phyloP scores from a whole-genome alignment of 2,888 invertebrate species.

The Hirtodrosophila duncani region DNA sequence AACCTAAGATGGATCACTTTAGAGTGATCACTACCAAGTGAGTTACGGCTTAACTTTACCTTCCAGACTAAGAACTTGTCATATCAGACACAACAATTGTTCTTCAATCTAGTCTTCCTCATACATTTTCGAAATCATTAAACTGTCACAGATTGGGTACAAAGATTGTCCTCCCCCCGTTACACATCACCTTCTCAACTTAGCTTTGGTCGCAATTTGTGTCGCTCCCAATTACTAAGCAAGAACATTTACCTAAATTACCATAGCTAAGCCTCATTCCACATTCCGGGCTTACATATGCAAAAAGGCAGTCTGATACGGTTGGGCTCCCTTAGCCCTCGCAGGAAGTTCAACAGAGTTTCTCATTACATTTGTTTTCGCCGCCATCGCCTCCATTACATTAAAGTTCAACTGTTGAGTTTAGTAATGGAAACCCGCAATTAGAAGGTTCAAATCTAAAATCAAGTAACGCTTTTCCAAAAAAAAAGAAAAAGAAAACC shows the following conservation, averaged over 20 bases:
- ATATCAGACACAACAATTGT: too few species aligned
- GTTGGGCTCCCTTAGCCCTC: too few species aligned
- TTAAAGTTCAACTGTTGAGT: conserved; percentile 60
- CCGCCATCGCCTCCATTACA: conserved; percentile 26
- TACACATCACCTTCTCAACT: too few species aligned
- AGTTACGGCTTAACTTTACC: too few species aligned
- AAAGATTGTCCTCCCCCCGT: too few species aligned
- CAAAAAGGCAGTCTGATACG: conserved; percentile 4
- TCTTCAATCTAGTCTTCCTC: too few species aligned
- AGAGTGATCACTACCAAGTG: too few species aligned
- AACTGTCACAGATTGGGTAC: too few species aligned
- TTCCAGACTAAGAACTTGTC: too few species aligned
- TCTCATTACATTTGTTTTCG: conserved; percentile 23
- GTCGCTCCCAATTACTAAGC: conserved; percentile 8
- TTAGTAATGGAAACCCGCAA: conserved; percentile 25
- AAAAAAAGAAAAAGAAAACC: conserved; percentile 35
- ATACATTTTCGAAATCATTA: too few species aligned
- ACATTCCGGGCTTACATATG: conserved; percentile 12
- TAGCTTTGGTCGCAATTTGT: not conserved
- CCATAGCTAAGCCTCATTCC: conserved; percentile 3
- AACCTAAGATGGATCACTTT: too few species aligned
- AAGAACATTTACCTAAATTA: conserved; percentile 28
- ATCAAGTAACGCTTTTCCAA: conserved; percentile 27
- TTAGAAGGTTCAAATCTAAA: conserved; percentile 54
- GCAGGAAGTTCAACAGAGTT: too few species aligned